A percentile compares a stretch with the other conserved stretches of the same genome.
These are phyloP conservation scores for Acipenser oxyrinchus DNA, from an alignment of 2,797 vertebrate species.

Conservation along the genomic window DNA sequence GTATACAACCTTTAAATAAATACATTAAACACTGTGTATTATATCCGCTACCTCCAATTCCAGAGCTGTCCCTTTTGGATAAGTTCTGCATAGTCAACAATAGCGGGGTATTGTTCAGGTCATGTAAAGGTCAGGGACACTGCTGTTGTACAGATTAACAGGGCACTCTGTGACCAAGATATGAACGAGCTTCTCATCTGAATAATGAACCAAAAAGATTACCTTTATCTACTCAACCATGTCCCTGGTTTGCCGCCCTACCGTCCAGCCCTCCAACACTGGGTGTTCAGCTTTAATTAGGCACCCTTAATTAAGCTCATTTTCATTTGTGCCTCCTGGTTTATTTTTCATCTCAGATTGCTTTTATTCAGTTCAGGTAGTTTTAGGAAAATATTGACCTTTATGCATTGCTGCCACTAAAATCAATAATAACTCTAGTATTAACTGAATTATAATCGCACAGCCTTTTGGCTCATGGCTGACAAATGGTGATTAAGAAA, in stretches of 20 bases:
- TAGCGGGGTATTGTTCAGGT: too few relatives aligned
- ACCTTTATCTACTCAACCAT: not conserved
- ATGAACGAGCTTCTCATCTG: not conserved
- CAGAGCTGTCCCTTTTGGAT: too few relatives aligned
- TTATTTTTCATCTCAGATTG: not conserved
- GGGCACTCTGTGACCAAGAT: not conserved
- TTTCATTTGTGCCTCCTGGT: not conserved
- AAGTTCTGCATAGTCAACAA: too few relatives aligned
- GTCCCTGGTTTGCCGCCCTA: not conserved
- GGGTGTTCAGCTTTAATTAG: not conserved
- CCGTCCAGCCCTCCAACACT: too few relatives aligned
- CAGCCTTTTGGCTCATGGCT: not conserved
- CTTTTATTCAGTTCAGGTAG: slow-evolving; percentile 2
- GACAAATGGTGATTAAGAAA: slow-evolving; percentile 13
- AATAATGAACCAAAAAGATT: slow-evolving; percentile 1
- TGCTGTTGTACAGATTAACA: too few relatives aligned
- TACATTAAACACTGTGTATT: too few relatives aligned
- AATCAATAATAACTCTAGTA: slow-evolving; percentile 19
- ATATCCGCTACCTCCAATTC: too few relatives aligned
- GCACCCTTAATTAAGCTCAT: not conserved
- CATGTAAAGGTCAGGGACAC: too few relatives aligned
- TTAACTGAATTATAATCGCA: slow-evolving; percentile 16
- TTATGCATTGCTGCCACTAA: slow-evolving; percentile 8
- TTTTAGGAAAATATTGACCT: slow-evolving; percentile 9
- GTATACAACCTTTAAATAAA: too few relatives aligned